A percentile compares a stretch with the other conserved stretches of the same genome.
phyloP scores from a whole-genome alignment of 2,113 vertebrate genomes.

The Chionodraco myersi region DNA sequence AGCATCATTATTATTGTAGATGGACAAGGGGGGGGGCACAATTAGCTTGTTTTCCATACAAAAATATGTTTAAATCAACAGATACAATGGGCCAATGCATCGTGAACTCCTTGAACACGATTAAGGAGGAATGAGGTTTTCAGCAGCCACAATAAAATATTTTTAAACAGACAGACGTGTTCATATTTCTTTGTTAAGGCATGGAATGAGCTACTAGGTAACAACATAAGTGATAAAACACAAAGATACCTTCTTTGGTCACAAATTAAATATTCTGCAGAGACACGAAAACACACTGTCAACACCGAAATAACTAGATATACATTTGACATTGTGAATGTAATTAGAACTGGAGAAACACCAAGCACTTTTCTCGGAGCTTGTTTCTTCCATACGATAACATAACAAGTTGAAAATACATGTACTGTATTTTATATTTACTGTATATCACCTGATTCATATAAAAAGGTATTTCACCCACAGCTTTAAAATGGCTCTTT shows the following conservation, averaged over 20 bases:
- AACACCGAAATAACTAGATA: too few relatives aligned
- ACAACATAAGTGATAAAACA: constrained; percentile 13
- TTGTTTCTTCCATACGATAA: constrained; percentile 10
- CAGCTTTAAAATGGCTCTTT: constrained; percentile 42
- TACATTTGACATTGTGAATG: not conserved
- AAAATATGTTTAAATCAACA: not conserved
- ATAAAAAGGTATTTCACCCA: constrained; percentile 14
- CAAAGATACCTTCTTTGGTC: constrained; percentile 63
- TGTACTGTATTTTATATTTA: constrained; percentile 13
- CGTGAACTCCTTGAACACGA: too few relatives aligned
- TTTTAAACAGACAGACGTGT: not conserved
- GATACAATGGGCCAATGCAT: too few relatives aligned
- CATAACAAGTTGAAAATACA: constrained; percentile 21
- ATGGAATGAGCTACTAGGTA: constrained; percentile 61
- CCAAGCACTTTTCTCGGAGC: not conserved
- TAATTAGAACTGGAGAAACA: not conserved
- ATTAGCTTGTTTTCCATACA: not conserved
- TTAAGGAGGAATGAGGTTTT: constrained; percentile 49
- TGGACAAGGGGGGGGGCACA: not conserved
- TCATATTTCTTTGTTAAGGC: constrained; percentile 59
- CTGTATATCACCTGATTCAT: not conserved
- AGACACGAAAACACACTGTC: not conserved
- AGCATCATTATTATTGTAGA: too few relatives aligned
- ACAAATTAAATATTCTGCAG: constrained; percentile 29
- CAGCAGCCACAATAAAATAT: not conserved